These are phyloP conservation scores for Chaitophorus viminalis DNA, from an alignment of 2,888 invertebrate genomes.

Conservation along the genomic window DNA sequence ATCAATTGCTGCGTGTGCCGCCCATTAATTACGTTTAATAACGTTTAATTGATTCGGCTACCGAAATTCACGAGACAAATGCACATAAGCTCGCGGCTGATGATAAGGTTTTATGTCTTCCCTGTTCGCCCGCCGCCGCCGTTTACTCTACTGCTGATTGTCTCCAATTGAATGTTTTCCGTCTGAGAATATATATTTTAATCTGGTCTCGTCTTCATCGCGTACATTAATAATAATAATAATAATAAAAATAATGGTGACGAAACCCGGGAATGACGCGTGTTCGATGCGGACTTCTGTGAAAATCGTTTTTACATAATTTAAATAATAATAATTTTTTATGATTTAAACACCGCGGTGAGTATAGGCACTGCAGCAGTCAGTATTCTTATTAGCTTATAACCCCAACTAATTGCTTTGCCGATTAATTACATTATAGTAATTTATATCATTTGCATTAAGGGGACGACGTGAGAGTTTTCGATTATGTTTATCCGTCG, in stretches of 20 bases:
- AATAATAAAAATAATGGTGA: neutral
- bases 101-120: constrained; percentile 28
- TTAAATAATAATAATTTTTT: neutral
- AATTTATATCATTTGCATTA: neutral
- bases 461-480: neutral
- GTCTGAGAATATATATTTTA: constrained; percentile 34
- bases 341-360: neutral
- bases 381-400: neutral
- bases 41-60: constrained; percentile 55
- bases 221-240: neutral
- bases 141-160: constrained; percentile 32
- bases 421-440: neutral
- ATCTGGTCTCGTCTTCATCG: neutral
- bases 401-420: neutral
- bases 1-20: constrained; percentile 51
- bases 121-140: neutral
- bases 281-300: neutral
- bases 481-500: neutral
- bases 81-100: constrained; percentile 10
- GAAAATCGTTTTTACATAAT: neutral
- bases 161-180: constrained; percentile 58
- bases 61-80: constrained; percentile 40
- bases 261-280: neutral
- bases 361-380: too few species aligned
- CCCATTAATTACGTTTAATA: constrained; percentile 57